Evolutionary conservation across 2,797 vertebrate species (phyloP).

Genomic region (Sorex maritimensis): DNA sequence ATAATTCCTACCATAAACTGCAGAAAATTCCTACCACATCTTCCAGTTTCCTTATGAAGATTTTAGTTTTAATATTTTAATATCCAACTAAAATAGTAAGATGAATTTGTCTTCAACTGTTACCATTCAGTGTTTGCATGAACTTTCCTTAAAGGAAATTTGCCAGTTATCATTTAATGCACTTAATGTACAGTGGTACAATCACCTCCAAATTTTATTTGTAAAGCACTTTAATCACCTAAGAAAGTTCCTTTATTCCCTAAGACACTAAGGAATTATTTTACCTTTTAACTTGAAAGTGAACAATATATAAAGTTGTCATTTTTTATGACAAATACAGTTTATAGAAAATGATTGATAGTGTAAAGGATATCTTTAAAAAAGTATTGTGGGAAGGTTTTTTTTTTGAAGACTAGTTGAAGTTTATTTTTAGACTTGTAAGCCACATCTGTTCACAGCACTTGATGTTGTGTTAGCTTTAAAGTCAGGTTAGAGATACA

Average conservation of each 20-base stretch:
- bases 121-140: not conserved
- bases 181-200: not conserved
- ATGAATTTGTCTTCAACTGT: slow-evolving; percentile 8
- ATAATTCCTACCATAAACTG: slow-evolving; percentile 4
- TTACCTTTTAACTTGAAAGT: slow-evolving; percentile 44
- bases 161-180: not conserved
- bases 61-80: slow-evolving; percentile 31
- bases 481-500: not conserved
- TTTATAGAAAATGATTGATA: slow-evolving; percentile 31
- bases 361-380: not conserved
- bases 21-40: not conserved
- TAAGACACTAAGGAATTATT: not conserved
- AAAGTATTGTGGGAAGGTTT: not conserved
- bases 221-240: slow-evolving; percentile 11
- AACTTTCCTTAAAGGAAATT: not conserved
- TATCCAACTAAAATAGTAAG: not conserved
- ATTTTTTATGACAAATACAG: slow-evolving; percentile 28
- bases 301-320: not conserved
- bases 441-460: slow-evolving; percentile 11
- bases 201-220: not conserved
- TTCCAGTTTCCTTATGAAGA: not conserved
- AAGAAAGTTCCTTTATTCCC: not conserved
- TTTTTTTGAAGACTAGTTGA: slow-evolving; percentile 39
- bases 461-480: not conserved
- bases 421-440: slow-evolving; percentile 13